Evolutionary conservation across 2,888 invertebrate genomes (phyloP).

Genomic region (Cylindroiulus punctatus): DNA sequence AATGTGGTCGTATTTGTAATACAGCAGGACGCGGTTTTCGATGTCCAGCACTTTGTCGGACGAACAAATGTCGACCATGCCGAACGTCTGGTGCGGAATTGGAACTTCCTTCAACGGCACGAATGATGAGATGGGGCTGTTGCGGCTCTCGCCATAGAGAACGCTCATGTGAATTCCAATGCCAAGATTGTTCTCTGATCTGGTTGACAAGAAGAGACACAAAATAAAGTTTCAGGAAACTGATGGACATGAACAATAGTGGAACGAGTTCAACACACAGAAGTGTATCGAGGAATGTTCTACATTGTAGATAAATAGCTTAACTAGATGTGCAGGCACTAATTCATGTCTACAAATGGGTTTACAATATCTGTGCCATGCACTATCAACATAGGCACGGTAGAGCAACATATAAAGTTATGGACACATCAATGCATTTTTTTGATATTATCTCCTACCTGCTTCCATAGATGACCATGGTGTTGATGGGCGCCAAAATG

Average conservation of each 20-base stretch:
- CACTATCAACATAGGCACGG: no score
- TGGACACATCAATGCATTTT: no score
- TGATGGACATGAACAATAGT: no score
- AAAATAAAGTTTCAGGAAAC: no score
- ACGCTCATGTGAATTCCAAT: slow-evolving; percentile 90
- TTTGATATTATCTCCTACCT: background rate
- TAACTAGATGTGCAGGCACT: no score
- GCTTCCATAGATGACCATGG: slow-evolving; percentile 78
- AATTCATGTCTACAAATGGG: no score
- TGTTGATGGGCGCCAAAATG: slow-evolving; percentile 86
- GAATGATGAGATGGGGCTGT: slow-evolving; percentile 88
- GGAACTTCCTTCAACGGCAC: slow-evolving; percentile 82
- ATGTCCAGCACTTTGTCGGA: slow-evolving; percentile 90
- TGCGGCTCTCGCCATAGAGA: slow-evolving; percentile 90
- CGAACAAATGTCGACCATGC: slow-evolving; percentile 95
- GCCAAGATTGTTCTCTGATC: slow-evolving; percentile 76
- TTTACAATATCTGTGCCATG: no score
- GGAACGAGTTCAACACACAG: no score
- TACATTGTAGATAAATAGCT: no score
- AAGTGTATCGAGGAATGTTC: no score
- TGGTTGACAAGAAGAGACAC: slow-evolving; percentile 10
- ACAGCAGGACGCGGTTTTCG: slow-evolving; percentile 88
- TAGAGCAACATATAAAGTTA: no score
- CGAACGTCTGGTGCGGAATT: slow-evolving; percentile 87
- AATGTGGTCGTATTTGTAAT: slow-evolving; percentile 96